Evolutionary conservation across 1,140 invertebrate species (phyloP).

Genomic region (Anthonomus grandis): DNA sequence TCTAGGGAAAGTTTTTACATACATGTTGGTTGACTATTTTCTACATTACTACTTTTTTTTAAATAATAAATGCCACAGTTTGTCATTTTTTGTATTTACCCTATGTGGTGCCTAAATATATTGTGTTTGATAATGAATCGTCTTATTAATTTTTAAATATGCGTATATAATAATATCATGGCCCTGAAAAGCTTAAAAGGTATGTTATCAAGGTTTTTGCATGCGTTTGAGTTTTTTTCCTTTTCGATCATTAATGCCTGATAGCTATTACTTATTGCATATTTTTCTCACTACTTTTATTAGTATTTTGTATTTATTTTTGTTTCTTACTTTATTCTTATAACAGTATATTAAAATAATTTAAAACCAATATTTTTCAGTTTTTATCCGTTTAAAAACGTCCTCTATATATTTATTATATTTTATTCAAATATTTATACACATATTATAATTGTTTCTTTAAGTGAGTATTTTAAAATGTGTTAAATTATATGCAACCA

Average conservation of each 20-base stretch:
- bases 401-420: not conserved
- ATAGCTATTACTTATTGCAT: too few species aligned
- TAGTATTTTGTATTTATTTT: constrained; percentile 6
- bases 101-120: not conserved
- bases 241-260: too few species aligned
- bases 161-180: not conserved
- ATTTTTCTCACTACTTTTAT: too few species aligned
- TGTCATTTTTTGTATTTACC: not conserved
- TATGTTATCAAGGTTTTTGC: constrained; percentile 23
- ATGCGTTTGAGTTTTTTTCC: constrained; percentile 12
- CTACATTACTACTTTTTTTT: not conserved
- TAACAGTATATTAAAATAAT: not conserved
- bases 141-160: not conserved
- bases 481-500: too few species aligned
- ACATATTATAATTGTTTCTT: too few species aligned
- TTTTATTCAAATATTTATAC: too few species aligned
- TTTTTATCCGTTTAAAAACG: not conserved
- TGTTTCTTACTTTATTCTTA: not conserved
- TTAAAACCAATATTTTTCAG: not conserved
- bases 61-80: not conserved
- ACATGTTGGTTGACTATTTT: not conserved
- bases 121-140: not conserved
- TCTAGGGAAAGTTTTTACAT: too few species aligned
- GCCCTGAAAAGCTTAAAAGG: constrained; percentile 3
- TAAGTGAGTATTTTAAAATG: too few species aligned